A percentile compares a stretch with the other conserved stretches of the same genome.
Conservation (phyloP, 2,888 invertebrate genomes). For the Lamellibrachia columna region DNA sequence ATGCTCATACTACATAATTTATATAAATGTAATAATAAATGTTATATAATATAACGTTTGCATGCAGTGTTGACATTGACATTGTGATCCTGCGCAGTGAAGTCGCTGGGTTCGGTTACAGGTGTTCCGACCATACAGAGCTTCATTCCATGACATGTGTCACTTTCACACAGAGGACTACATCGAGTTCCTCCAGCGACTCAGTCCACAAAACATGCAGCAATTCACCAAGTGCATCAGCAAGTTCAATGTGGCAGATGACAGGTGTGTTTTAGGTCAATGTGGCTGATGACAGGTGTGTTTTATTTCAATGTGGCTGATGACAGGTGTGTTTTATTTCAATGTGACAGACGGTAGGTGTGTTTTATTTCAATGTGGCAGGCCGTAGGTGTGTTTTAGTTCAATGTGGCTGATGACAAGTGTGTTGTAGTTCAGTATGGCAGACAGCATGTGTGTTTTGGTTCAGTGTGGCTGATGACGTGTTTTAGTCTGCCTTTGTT, state of each 20-base stretch:
- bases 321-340: not conserved
- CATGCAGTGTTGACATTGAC: not conserved
- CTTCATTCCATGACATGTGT: constrained; percentile 95
- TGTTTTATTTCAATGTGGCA: not conserved
- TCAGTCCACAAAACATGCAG: constrained; percentile 94
- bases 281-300: constrained; percentile 72
- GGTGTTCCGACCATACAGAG: constrained; percentile 92
- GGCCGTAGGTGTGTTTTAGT: not conserved
- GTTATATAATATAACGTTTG: not conserved
- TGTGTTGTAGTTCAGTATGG: not conserved
- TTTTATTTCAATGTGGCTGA: constrained; percentile 79
- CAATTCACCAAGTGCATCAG: constrained; percentile 90
- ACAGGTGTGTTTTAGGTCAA: constrained; percentile 71
- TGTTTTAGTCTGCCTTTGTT: not conserved
- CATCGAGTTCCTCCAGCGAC: constrained; percentile 91
- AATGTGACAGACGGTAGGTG: too few relatives aligned
- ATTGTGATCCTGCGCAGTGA: constrained; percentile 54
- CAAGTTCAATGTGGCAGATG: constrained; percentile 97
- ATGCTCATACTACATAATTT: not conserved
- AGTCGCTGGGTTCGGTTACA: constrained; percentile 58
- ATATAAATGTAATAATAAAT: not conserved
- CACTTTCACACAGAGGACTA: constrained; percentile 98
- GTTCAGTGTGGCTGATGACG: constrained; percentile 69
- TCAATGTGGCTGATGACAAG: constrained; percentile 72
- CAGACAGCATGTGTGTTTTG: constrained; percentile 73